Percentiles rank a stretch among this genome's conserved stretches.
These are phyloP conservation scores for Aphodius granarius DNA, from an alignment of 2,888 invertebrate genomes.

Conservation along the genomic window DNA sequence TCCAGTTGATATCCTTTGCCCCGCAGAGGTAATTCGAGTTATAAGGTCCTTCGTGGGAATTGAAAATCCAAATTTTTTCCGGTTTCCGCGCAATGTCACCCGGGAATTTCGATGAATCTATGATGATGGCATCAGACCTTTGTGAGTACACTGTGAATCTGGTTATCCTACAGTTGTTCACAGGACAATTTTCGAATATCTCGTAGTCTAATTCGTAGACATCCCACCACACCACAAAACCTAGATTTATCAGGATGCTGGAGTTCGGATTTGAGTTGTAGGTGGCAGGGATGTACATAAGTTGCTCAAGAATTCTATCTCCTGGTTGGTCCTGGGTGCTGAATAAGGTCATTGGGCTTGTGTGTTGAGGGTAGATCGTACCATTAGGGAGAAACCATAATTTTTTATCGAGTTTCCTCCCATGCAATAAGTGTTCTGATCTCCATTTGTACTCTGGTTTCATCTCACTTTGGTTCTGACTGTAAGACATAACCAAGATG, in stretches of 20 bases:
- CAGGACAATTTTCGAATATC: background rate
- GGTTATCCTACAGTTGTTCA: background rate
- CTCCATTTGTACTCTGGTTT: background rate
- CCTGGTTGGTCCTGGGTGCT: background rate
- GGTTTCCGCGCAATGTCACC: background rate
- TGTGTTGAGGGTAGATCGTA: background rate
- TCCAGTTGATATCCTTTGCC: conserved; percentile 75
- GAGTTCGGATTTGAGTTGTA: background rate
- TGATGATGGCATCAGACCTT: background rate
- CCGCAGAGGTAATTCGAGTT: background rate
- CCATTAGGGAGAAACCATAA: background rate
- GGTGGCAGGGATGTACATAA: background rate
- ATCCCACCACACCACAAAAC: background rate
- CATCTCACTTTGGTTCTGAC: background rate
- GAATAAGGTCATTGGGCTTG: background rate
- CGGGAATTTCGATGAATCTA: background rate
- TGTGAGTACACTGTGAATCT: background rate
- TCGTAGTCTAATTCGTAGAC: background rate
- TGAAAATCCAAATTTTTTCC: background rate
- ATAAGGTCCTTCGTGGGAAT: background rate
- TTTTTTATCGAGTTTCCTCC: background rate
- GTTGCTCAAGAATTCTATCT: background rate
- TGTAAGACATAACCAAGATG: background rate
- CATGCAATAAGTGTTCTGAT: background rate
- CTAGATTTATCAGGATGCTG: background rate